These are phyloP conservation scores for Rutpela maculata DNA, from an alignment of 2,888 invertebrate genomes.

Conservation along the genomic window DNA sequence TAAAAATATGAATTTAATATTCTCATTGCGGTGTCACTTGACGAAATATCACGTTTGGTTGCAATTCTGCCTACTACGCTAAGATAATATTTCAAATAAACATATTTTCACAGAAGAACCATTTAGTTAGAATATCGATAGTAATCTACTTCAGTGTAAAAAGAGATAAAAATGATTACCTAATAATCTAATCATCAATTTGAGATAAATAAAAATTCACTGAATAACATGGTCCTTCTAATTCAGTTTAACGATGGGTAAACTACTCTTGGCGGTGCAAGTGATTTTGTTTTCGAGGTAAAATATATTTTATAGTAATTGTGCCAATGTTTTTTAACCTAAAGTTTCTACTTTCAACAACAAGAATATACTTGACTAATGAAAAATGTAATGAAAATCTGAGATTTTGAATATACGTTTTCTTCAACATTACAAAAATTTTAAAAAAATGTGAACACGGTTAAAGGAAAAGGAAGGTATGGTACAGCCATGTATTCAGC, in stretches of 20 bases:
- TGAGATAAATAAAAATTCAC: background rate
- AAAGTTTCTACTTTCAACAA: too few species aligned
- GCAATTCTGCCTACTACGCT: too few species aligned
- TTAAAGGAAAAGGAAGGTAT: too few species aligned
- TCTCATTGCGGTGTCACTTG: background rate
- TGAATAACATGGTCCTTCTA: background rate
- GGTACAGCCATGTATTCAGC: too few species aligned
- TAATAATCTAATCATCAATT: background rate
- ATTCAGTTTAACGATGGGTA: background rate
- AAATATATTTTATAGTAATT: background rate
- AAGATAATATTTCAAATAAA: too few species aligned
- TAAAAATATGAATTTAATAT: too few species aligned
- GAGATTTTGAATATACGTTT: too few species aligned
- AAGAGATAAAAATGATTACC: background rate
- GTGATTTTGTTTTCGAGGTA: background rate
- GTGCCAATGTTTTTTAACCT: background rate
- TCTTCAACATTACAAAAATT: too few species aligned
- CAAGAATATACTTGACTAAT: too few species aligned
- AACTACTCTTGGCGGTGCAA: background rate
- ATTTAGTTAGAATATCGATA: background rate
- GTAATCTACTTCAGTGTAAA: background rate
- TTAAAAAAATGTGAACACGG: too few species aligned
- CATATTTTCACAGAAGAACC: background rate
- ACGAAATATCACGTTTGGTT: too few species aligned
- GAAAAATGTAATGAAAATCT: too few species aligned